Evolutionary conservation across 2,113 vertebrate genomes (phyloP).

Genomic region (Solenodon paradoxus): DNA sequence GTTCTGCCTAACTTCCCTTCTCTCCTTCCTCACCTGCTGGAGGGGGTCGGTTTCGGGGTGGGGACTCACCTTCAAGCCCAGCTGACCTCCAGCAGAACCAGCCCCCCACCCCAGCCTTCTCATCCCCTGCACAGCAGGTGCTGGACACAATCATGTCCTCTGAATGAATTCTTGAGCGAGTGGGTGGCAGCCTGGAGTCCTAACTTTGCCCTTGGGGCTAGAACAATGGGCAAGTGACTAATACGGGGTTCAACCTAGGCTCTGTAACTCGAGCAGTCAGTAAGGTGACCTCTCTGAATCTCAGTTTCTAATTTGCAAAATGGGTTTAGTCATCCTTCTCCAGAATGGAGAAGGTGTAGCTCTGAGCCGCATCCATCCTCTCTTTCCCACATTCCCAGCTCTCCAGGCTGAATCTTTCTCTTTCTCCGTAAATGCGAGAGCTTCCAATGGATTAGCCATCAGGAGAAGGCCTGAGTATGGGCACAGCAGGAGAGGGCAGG

Average conservation of each 20-base stretch:
- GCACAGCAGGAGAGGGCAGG: neutral
- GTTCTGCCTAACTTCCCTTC: neutral
- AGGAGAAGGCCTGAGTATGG: neutral
- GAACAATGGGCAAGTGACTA: neutral
- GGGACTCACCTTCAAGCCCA: neutral
- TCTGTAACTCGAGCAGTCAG: neutral
- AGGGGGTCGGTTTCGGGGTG: too few relatives aligned
- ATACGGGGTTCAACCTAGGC: neutral
- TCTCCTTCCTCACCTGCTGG: neutral
- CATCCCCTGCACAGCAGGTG: fast-evolving
- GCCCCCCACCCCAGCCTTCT: neutral
- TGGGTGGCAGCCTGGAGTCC: neutral
- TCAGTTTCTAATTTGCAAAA: neutral
- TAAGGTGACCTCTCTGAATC: neutral
- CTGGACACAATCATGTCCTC: neutral
- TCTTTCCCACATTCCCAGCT: neutral
- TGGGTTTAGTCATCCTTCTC: neutral
- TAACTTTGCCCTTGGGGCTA: neutral
- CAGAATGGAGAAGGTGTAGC: neutral
- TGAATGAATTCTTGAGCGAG: neutral
- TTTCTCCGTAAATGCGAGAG: neutral
- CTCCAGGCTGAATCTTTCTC: neutral
- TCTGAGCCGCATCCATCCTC: neutral
- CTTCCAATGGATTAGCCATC: neutral
- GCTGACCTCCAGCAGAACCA: neutral